Conservation (phyloP, 2,797 vertebrate genomes). For the Periophthalmus magnuspinnatus region DNA sequence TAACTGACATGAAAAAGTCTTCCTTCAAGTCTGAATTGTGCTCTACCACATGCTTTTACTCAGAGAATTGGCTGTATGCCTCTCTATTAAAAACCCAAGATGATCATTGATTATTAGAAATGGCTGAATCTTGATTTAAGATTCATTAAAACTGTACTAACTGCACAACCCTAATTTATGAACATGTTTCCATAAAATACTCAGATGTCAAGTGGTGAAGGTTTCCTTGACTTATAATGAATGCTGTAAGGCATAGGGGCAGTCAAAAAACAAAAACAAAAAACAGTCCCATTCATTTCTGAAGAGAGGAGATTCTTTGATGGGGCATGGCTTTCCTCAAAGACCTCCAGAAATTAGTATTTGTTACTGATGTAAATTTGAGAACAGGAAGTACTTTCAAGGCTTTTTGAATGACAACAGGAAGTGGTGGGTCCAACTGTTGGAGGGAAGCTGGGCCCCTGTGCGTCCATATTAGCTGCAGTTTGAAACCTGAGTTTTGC, state of each 20-base stretch:
- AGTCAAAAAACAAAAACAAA: too few species aligned
- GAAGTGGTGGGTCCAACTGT: slow-evolving; percentile 71
- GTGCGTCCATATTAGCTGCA: slow-evolving; percentile 83
- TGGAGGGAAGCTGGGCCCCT: slow-evolving; percentile 50
- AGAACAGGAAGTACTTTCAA: slow-evolving; percentile 82
- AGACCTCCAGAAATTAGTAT: slow-evolving; percentile 81
- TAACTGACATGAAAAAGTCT: too few species aligned
- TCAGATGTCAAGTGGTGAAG: not conserved
- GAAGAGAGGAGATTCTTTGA: slow-evolving; percentile 1
- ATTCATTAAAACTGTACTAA: not conserved
- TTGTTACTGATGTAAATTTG: slow-evolving; percentile 70
- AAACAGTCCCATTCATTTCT: not conserved
- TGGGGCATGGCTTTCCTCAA: slow-evolving; percentile 81
- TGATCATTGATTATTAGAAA: too few species aligned
- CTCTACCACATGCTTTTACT: too few species aligned
- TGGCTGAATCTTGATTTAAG: too few species aligned
- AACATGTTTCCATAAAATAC: not conserved
- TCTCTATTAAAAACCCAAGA: too few species aligned
- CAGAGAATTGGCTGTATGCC: too few species aligned
- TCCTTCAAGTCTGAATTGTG: too few species aligned
- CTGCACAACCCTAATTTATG: not conserved
- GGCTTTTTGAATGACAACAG: slow-evolving; percentile 79
- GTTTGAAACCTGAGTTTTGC: slow-evolving; percentile 74
- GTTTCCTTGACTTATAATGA: not conserved
- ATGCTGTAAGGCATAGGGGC: not conserved